Conservation (phyloP, 2,113 vertebrate genomes). For the Sitta europaea region DNA sequence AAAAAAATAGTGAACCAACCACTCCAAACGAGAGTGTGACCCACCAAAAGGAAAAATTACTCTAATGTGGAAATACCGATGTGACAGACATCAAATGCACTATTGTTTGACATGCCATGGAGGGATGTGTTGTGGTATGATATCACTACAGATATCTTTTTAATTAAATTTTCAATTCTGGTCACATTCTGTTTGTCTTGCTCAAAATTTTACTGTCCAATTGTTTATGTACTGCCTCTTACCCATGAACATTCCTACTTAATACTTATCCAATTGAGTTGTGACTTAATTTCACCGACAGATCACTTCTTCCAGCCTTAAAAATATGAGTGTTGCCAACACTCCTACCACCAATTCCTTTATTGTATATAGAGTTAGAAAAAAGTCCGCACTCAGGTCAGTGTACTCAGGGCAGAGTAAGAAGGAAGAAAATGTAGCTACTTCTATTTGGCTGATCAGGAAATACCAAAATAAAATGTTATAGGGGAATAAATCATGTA, state of each 20-base stretch:
- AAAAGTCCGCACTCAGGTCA: not conserved
- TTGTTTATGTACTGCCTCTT: not conserved
- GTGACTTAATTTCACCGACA: not conserved
- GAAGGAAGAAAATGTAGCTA: not conserved
- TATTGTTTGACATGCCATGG: not conserved
- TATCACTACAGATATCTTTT: not conserved
- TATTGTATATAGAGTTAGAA: not conserved
- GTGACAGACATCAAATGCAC: not conserved
- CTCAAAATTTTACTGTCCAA: not conserved
- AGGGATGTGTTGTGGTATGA: not conserved
- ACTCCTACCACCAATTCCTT: not conserved
- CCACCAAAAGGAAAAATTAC: not conserved
- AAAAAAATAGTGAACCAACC: not conserved
- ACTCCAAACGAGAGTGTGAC: not conserved
- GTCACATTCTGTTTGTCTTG: not conserved
- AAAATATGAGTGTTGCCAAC: not conserved
- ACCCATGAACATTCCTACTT: not conserved
- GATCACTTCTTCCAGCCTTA: not conserved
- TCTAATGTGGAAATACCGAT: not conserved
- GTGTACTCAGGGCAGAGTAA: not conserved
- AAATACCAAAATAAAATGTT: not conserved
- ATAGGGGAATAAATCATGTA: not conserved
- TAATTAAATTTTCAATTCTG: not conserved
- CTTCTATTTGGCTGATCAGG: not conserved
- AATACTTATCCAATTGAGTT: not conserved